Evolutionary conservation across 2,113 vertebrate genomes (phyloP).

Genomic region (Menura novaehollandiae): DNA sequence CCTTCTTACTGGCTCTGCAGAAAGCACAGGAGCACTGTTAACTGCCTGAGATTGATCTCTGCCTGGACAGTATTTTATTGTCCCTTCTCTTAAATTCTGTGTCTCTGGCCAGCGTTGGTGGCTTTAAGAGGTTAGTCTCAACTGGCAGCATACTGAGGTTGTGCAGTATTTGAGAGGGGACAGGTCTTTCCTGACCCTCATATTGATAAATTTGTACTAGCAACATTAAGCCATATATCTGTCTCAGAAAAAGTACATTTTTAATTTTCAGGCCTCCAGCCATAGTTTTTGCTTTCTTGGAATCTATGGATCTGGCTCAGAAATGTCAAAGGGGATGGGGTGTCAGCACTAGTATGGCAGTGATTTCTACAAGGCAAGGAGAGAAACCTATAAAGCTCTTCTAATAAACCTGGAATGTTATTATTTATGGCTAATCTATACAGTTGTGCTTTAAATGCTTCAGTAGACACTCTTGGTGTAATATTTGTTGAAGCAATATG

Average conservation of each 20-base stretch:
- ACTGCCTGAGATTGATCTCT: background rate
- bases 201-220: background rate
- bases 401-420: background rate
- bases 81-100: background rate
- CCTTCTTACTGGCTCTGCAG: background rate
- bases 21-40: background rate
- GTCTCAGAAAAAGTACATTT: background rate
- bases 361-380: background rate
- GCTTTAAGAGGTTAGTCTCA: background rate
- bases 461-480: background rate
- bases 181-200: background rate
- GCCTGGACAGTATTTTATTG: background rate
- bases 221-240: background rate
- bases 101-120: background rate
- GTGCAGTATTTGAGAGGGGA: background rate
- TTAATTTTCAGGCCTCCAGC: background rate
- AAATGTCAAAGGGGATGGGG: background rate
- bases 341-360: background rate
- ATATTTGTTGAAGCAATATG: background rate
- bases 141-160: accelerated
- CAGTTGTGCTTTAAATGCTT: background rate
- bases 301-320: background rate
- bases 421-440: background rate
- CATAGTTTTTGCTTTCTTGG: background rate
- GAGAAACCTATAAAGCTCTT: background rate